Base-by-base conservation (phyloP, 2,113 vertebrate species). In the Melanocharis versteri region DNA sequence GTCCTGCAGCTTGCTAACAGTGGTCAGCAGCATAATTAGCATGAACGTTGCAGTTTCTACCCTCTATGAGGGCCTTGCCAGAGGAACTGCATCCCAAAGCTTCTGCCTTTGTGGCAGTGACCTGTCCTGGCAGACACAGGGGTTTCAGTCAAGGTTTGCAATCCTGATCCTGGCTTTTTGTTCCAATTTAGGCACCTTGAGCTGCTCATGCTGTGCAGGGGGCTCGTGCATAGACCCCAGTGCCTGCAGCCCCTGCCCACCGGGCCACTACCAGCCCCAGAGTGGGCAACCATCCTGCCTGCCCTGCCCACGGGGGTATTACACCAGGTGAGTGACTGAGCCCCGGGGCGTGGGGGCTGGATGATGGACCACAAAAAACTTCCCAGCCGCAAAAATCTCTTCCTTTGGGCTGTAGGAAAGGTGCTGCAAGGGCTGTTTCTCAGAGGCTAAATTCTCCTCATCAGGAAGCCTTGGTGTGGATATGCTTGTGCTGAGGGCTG, bases 241-340 rank as follows among this genome's bases (percentile, higher is more conserved):
- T 64, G 97, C 97, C 15, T 99, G 99, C 88, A 93, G 94, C 26
- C 92, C 97, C 28, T 99, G 99, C 83, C 58, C 83, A 0, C 96
- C 14, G 31, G 99, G 99, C 35, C 98, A 97, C 78, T 98, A 98
- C 94, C 99, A 99, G 95, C 97, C 98, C 2, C 72, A 93, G 15
- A 85, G 97, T 0, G 98, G 98, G 68, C 98, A 98, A 87, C 93
- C 30, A 45, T 83, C 79, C 2, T 99, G 99, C 92, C 61, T 98
- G 86, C 98, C 98, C 33, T 99, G 99, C 87, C 93, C 82, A 3
- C 96, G 27, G 57, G 99, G 99, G 3, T 97, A 28, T 76, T 99
- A 98, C 76, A 71, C 91, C 89, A 98, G 98, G 99, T 99, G 96
- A 97, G 97, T 89, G 64, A 28, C 33, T 4, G 44, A 80, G 70